Evolutionary conservation across 1,140 invertebrate genomes (phyloP), one percentile per base, ranked within the genome.

Genomic region (Diprion similis): DNA sequence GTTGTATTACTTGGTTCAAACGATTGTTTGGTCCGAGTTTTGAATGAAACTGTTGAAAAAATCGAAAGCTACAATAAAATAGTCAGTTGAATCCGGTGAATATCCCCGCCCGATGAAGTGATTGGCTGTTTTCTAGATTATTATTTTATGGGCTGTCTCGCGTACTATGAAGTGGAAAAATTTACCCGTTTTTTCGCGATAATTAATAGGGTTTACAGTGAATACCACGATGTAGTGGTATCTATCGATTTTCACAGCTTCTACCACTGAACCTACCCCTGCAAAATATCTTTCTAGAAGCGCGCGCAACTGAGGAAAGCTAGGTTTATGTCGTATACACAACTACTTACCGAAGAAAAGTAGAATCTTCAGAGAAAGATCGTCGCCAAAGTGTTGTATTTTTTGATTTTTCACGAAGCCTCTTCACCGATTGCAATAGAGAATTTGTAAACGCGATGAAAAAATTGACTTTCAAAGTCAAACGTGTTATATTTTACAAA

Each of bases 401-500:
- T 59, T 4, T 15, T 59, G n/a, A 59, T 59, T 17, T 13, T 17
- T 13, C 0, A 17, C n/a, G 1, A 15, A 8, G 51, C n/a, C 11
- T 59, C 7, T 59, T 59, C n/a, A 59, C 1, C 24, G 24, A 37
- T 37, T 37, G 24, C 24, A 37, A 6, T 37, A 37, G 6, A 4
- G 0, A 37, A 6, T 37, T 37, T 37, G 24, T 37, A 37, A 37
- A 37, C 24, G 6, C 24, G 1, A 37, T 37, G 24, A 37, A 37
- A 37, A 4, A 37, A 37, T 37, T 37, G 24, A 37, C 24, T 37
- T 70, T 68, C 67, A 15, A 46, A 18, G 11, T 37, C 13, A n/a
- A 17, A 24, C 19, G 48, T 45, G 68, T 66, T 68, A 73, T 73
- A 73, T 65, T 65, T 18, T 66, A 77, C 59, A 19, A 59, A 69